Conservation (phyloP, 2,113 vertebrate species). For the Collichthys lucidus region DNA sequence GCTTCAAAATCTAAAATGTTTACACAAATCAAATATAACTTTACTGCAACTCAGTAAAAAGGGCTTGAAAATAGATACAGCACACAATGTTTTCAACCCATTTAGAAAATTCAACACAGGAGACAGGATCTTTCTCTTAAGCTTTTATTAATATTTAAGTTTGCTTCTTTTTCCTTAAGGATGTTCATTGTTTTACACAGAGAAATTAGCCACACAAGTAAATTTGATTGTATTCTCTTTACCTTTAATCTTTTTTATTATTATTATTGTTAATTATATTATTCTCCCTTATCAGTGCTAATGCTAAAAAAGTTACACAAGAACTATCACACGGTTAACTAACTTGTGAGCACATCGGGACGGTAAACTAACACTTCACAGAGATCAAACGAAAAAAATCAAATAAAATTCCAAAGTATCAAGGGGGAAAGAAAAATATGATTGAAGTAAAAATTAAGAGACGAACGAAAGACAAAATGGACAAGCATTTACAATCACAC, state of each 20-base stretch:
- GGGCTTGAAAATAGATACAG: background rate
- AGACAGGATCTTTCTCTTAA: slow-evolving; percentile 52
- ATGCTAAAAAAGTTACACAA: slow-evolving; percentile 84
- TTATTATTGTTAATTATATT: slow-evolving; percentile 76
- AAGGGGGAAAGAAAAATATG: slow-evolving; percentile 42
- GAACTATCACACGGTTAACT: slow-evolving; percentile 81
- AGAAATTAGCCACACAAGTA: slow-evolving; percentile 82
- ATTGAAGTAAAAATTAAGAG: slow-evolving; percentile 49
- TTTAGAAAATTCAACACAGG: slow-evolving; percentile 1
- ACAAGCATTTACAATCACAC: slow-evolving; percentile 76
- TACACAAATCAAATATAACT: too few species aligned
- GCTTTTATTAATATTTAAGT: slow-evolving; percentile 81
- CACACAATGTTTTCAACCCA: background rate
- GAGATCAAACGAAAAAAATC: slow-evolving; percentile 51
- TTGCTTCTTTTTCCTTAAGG: slow-evolving; percentile 71
- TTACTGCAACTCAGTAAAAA: too few species aligned
- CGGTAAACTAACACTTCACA: slow-evolving; percentile 80
- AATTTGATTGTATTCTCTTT: slow-evolving; percentile 78
- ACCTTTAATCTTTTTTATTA: slow-evolving; percentile 49
- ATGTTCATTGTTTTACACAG: slow-evolving; percentile 82
- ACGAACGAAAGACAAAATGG: slow-evolving; percentile 62
- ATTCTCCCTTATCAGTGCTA: slow-evolving; percentile 79
- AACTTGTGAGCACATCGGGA: slow-evolving; percentile 81
- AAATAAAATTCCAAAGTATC: slow-evolving; percentile 26
- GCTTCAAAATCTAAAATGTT: too few species aligned